Evolutionary conservation across 1,140 invertebrate species (phyloP).

Genomic region (Drosophila tani): DNA sequence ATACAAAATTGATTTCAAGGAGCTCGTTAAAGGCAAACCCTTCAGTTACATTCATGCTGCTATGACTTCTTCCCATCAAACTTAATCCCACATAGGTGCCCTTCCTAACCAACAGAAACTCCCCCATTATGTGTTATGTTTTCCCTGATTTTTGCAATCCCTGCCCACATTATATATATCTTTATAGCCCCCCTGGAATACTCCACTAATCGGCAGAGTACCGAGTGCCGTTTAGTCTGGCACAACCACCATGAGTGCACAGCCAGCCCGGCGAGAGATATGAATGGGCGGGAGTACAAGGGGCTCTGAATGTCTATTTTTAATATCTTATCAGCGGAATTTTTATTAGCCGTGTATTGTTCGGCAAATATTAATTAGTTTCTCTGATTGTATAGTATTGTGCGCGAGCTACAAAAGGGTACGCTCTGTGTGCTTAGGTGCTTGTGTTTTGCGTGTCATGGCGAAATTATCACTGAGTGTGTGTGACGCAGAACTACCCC

Average conservation of each 20-base stretch:
- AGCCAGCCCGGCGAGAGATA: conserved; percentile 4
- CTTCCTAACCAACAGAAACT: too few relatives aligned
- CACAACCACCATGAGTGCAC: conserved; percentile 27
- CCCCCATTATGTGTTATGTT: background rate
- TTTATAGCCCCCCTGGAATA: conserved; percentile 1
- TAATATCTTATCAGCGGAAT: conserved; percentile 75
- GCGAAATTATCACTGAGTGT: conserved; percentile 67
- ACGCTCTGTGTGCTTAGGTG: conserved; percentile 45
- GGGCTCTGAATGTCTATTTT: conserved; percentile 54
- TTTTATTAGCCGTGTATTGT: conserved; percentile 73
- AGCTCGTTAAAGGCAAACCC: background rate
- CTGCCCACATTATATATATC: background rate
- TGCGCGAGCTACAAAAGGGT: conserved; percentile 30
- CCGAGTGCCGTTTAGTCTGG: conserved; percentile 70
- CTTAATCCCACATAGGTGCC: background rate
- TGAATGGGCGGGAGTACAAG: background rate
- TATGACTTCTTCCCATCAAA: background rate
- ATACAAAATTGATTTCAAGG: background rate
- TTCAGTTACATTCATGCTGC: background rate
- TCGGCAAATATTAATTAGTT: conserved; percentile 81
- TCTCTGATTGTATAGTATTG: conserved; percentile 69
- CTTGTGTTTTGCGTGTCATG: conserved; percentile 70
- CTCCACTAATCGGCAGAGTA: conserved; percentile 17
- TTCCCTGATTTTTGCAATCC: conserved; percentile 2
- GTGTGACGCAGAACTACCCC: conserved; percentile 62